phyloP scores from a whole-genome alignment of 1,140 invertebrate genomes.

The Pachyrhynchus sulphureomaculatus region DNA sequence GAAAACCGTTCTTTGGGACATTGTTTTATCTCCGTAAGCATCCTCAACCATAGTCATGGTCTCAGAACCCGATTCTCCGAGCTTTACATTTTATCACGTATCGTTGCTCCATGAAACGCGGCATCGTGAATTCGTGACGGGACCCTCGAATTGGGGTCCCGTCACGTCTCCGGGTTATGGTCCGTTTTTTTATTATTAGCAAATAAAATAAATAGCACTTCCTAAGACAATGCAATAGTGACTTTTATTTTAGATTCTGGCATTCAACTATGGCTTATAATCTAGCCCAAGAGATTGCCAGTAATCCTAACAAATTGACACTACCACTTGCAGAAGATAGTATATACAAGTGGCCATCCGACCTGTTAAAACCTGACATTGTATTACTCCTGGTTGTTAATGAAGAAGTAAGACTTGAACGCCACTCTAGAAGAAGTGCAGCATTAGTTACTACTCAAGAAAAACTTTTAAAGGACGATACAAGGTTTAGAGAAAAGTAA shows the following conservation, averaged over 20 bases:
- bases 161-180: too few species aligned
- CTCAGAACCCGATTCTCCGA: too few species aligned
- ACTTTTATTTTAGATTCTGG: constrained; percentile 50
- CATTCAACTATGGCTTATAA: constrained; percentile 51
- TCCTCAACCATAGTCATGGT: too few species aligned
- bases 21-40: too few species aligned
- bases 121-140: too few species aligned
- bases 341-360: constrained; percentile 49
- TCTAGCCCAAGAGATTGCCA: constrained; percentile 43
- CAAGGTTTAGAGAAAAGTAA: constrained; percentile 39
- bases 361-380: constrained; percentile 48
- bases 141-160: too few species aligned
- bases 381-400: constrained; percentile 37
- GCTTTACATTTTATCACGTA: too few species aligned
- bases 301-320: constrained; percentile 24
- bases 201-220: too few species aligned
- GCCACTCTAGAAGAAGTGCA: constrained; percentile 36
- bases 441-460: constrained; percentile 31
- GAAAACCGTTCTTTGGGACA: too few species aligned
- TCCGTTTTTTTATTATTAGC: too few species aligned
- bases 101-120: too few species aligned
- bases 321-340: constrained; percentile 38
- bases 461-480: constrained; percentile 28
- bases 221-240: too few species aligned
- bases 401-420: constrained; percentile 34